Evolutionary conservation across 2,113 vertebrate species (phyloP), one percentile per base, ranked within the genome.

Genomic region (Oreochromis spilurus): DNA sequence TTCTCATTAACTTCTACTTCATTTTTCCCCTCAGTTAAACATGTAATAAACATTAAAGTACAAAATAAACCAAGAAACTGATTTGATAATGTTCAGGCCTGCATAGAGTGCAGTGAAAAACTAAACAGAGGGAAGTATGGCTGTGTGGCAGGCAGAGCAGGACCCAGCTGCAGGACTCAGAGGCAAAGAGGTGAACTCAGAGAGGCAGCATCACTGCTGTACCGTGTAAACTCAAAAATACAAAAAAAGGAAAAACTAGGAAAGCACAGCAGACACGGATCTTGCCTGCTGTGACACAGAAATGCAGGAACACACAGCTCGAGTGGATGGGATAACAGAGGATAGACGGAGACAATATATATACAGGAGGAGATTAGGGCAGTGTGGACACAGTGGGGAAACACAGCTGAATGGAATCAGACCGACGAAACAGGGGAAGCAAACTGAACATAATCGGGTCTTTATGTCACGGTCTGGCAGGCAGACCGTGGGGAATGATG

Each of bases 81-180:
- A 65, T 65, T 38, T 65, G 31, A 65, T 65, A 38, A 38, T 38
- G 0, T 65, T 65, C 31, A 65, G 31, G 60, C 31, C 60, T 36
- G 60, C 58, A 65, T 6, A 36, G 31, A 7, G 58, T 26, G 21
- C 54, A 57, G 1, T 1, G 60, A 65, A 65, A 36, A 65, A 12
- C 31, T 7, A 34, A 34, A 34, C 17, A n/a, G 21, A 54, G 52
- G n/a, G n/a, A 54, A 54, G n/a, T 1, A 10, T 5, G 0, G n/a
- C 52, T 12, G n/a, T 55, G 53, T 3, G 1, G 6, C 53, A 55
- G 21, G 21, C 53, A 2, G 11, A 6, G 53, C 21, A 55, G n/a
- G n/a, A 24, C n/a, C 0, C 53, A 24, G 31, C 17, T 36, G 58
- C 58, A 62, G 60, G 16, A 36, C 9, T 65, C 60, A 0, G 60